These are phyloP conservation scores for Scortum barcoo DNA, from an alignment of 2,113 vertebrate species.

Conservation along the genomic window DNA sequence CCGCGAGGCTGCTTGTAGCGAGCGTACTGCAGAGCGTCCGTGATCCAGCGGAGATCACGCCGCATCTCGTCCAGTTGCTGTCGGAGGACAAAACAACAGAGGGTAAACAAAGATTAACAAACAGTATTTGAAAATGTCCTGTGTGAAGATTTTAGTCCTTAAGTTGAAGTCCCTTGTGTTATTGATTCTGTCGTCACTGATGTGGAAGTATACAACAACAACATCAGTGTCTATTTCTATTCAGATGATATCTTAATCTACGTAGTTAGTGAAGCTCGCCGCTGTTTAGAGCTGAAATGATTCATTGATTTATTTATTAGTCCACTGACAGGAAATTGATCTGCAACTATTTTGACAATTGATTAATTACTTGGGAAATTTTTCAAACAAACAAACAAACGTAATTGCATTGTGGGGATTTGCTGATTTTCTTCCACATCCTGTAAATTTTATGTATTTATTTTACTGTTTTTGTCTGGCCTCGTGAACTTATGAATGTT, in stretches of 20 bases:
- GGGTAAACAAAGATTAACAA: neutral
- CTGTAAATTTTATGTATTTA: no score
- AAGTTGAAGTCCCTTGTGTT: neutral
- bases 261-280: no score
- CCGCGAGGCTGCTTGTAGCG: constrained; percentile 92
- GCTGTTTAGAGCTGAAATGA: no score
- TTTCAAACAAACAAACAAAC: no score
- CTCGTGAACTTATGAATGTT: no score
- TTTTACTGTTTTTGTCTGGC: no score
- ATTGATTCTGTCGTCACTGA: neutral
- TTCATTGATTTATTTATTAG: no score
- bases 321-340: no score
- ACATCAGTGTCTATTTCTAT: neutral
- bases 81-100: neutral
- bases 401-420: no score
- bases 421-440: no score
- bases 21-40: constrained; percentile 93
- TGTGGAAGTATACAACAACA: neutral
- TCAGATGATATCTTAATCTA: neutral
- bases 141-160: neutral
- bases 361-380: no score
- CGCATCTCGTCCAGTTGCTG: constrained; percentile 97
- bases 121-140: neutral
- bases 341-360: no score
- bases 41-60: constrained; percentile 95